Evolutionary conservation across 92 coral and sea anemone species (phyloP).

Genomic region (Metridium senile): DNA sequence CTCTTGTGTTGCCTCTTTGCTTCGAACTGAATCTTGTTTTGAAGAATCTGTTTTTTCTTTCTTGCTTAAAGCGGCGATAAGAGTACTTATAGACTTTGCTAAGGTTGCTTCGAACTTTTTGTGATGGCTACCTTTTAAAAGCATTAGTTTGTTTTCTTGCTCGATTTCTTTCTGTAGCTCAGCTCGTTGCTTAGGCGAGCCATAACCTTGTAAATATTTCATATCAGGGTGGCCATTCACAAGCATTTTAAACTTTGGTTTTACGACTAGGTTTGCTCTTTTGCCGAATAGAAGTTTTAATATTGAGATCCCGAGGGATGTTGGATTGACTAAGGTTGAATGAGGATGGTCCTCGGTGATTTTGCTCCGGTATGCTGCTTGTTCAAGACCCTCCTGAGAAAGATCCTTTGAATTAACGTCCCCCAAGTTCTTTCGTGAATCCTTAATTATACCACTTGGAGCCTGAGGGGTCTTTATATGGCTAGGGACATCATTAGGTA

Average conservation of each 20-base stretch:
- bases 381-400: background rate
- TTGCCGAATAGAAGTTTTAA: slow-evolving; percentile 84
- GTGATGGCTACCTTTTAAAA: slow-evolving; percentile 31
- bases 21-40: background rate
- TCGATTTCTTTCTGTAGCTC: slow-evolving; percentile 27
- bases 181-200: slow-evolving; percentile 24
- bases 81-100: slow-evolving; percentile 70
- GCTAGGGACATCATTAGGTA: background rate
- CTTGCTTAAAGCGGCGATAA: slow-evolving; percentile 62
- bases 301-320: slow-evolving; percentile 87
- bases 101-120: slow-evolving; percentile 46
- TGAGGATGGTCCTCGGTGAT: slow-evolving; percentile 25
- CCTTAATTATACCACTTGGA: too few species aligned
- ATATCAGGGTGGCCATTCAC: slow-evolving; percentile 22
- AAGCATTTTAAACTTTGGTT: slow-evolving; percentile 46
- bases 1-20: background rate
- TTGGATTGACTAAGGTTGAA: slow-evolving; percentile 73
- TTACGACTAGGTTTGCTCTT: slow-evolving; percentile 77
- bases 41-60: background rate
- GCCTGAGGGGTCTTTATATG: background rate
- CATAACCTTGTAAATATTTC: slow-evolving; percentile 29
- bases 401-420: background rate
- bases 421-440: background rate
- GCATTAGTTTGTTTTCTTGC: slow-evolving; percentile 20
- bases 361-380: slow-evolving; percentile 18